Evolutionary conservation across 2,888 invertebrate species (phyloP).

Genomic region (Aphelenchoides bicaudatus): DNA sequence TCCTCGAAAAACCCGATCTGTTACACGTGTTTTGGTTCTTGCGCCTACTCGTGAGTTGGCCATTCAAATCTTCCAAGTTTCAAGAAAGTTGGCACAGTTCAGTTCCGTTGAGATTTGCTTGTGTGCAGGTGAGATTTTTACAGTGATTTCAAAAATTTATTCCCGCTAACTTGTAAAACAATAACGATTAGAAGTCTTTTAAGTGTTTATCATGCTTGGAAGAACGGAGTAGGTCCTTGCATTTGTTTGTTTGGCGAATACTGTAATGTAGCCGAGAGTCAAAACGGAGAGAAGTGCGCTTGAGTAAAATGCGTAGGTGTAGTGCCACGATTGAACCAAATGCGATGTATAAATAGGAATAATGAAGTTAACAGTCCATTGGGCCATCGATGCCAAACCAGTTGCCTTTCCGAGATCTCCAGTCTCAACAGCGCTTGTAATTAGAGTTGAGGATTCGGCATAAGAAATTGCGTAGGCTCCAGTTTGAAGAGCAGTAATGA

Average conservation of each 20-base stretch:
- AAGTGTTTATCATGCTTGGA: slow-evolving; percentile 44
- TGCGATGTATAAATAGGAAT: slow-evolving; percentile 59
- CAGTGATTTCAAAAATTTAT: slow-evolving; percentile 19
- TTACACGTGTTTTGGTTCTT: slow-evolving; percentile 81
- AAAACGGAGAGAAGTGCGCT: slow-evolving; percentile 42
- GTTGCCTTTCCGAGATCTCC: slow-evolving; percentile 59
- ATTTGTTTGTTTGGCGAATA: slow-evolving; percentile 52
- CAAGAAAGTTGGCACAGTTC: slow-evolving; percentile 82
- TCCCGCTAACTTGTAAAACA: slow-evolving; percentile 10
- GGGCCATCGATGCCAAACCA: slow-evolving; percentile 57
- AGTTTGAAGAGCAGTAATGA: slow-evolving; percentile 56
- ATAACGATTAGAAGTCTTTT: neutral
- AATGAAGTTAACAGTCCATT: slow-evolving; percentile 58
- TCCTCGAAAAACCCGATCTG: slow-evolving; percentile 68
- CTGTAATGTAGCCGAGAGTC: slow-evolving; percentile 51
- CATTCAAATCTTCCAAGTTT: slow-evolving; percentile 92
- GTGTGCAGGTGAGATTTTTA: slow-evolving; percentile 47
- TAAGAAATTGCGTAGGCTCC: slow-evolving; percentile 58
- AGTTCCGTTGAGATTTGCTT: slow-evolving; percentile 66
- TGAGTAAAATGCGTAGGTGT: slow-evolving; percentile 60
- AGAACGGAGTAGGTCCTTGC: slow-evolving; percentile 50
- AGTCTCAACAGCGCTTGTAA: slow-evolving; percentile 52
- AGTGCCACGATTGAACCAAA: slow-evolving; percentile 51
- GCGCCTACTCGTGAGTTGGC: slow-evolving; percentile 96
- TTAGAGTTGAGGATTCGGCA: slow-evolving; percentile 57